Conservation (phyloP, 2,113 vertebrate species). For the Strix aluco region DNA sequence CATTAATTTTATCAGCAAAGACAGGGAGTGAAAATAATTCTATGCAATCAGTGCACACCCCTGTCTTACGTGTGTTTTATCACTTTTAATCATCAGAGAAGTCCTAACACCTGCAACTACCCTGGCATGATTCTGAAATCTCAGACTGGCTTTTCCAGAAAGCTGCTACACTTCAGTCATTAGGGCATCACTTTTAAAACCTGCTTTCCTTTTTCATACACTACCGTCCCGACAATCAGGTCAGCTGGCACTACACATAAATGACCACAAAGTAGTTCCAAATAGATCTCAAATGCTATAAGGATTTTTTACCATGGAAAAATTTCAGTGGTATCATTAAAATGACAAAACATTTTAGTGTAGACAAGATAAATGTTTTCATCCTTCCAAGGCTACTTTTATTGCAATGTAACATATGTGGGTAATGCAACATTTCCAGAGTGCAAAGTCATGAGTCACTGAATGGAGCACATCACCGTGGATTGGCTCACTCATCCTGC, state of each 20-base stretch:
- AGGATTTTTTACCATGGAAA: background rate
- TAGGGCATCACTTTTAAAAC: background rate
- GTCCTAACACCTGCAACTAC: background rate
- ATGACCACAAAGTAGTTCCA: background rate
- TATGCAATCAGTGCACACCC: background rate
- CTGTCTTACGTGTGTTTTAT: background rate
- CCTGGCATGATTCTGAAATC: background rate
- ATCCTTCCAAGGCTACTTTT: background rate
- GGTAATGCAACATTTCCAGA: background rate
- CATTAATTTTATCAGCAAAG: background rate
- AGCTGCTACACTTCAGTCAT: background rate
- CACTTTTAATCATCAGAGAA: background rate
- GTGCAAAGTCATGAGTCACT: background rate
- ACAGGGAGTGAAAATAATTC: background rate
- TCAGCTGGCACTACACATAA: background rate
- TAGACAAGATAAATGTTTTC: background rate
- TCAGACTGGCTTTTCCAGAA: background rate
- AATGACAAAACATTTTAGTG: background rate
- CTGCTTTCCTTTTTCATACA: background rate
- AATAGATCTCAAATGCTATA: background rate
- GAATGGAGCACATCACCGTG: background rate
- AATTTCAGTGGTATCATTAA: background rate
- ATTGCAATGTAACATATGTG: background rate
- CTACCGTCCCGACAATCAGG: background rate
- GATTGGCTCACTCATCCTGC: background rate